Conservation (phyloP, 2,113 vertebrate genomes). For the Ochotona curzoniae region DNA sequence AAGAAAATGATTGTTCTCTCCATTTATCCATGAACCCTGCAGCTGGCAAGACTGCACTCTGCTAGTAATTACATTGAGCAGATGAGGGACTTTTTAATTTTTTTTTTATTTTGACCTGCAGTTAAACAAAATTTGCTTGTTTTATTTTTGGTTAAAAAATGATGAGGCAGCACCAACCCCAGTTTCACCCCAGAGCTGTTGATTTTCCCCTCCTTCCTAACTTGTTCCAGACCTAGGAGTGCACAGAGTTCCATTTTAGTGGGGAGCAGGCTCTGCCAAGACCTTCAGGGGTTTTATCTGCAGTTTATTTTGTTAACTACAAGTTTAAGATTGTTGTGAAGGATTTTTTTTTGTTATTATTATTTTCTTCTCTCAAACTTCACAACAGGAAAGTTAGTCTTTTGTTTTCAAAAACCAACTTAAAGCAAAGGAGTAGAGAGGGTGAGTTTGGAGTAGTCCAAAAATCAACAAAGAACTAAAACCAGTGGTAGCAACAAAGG, state of each 20-base stretch:
- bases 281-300: conserved; percentile 86
- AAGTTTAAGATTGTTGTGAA: conserved; percentile 84
- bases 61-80: conserved; percentile 89
- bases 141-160: conserved; percentile 89
- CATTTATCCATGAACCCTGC: conserved; percentile 88
- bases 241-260: conserved; percentile 85
- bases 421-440: not conserved
- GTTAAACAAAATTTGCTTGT: conserved; percentile 90
- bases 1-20: conserved; percentile 85
- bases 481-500: not conserved
- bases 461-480: not conserved
- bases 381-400: conserved; percentile 74
- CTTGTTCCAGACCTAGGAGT: conserved; percentile 89
- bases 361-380: conserved; percentile 69
- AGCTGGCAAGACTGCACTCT: conserved; percentile 87
- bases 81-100: conserved; percentile 84
- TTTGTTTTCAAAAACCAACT: conserved; percentile 66
- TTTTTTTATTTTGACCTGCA: conserved; percentile 88
- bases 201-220: conserved; percentile 86
- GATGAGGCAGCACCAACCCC: conserved; percentile 88
- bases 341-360: not conserved
- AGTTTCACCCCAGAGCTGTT: conserved; percentile 88
- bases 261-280: conserved; percentile 86
- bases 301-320: conserved; percentile 89
- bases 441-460: not conserved